Conservation (phyloP, 1,140 invertebrate genomes). For the Drosophila albomicans region DNA sequence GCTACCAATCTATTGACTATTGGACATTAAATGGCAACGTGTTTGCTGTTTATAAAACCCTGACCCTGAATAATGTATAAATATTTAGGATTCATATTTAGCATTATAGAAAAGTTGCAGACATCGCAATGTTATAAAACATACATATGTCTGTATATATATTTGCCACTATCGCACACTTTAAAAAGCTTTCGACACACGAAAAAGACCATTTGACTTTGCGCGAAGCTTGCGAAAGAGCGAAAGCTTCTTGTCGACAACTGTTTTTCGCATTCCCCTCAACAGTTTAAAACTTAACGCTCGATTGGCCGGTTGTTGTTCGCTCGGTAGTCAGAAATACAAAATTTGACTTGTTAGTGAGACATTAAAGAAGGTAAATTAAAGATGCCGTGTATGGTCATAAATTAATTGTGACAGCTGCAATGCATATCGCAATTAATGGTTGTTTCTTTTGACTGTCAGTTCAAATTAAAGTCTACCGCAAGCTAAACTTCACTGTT, state of each 20-base stretch:
- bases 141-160: too few species aligned
- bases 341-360: conserved; percentile 10
- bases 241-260: conserved; percentile 34
- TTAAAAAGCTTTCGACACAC: conserved; percentile 18
- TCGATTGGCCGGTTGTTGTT: conserved; percentile 35
- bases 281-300: conserved; percentile 49
- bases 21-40: conserved; percentile 10
- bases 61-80: conserved; percentile 40
- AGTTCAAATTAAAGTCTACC: conserved; percentile 8
- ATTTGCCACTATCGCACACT: conserved; percentile 13
- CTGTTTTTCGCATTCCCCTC: conserved; percentile 13
- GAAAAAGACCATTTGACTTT: background rate
- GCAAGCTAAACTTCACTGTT: conserved; percentile 5
- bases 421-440: conserved; percentile 12
- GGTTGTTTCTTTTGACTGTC: background rate
- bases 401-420: conserved; percentile 19
- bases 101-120: background rate
- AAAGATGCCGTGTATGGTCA: conserved; percentile 3
- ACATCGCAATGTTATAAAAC: too few species aligned
- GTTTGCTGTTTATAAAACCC: conserved; percentile 29
- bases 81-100: conserved; percentile 16
- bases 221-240: conserved; percentile 22
- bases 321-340: background rate
- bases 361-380: conserved; percentile 26
- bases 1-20: background rate